phyloP scores from a whole-genome alignment of 1,140 invertebrate species.

The Aphelenchoides besseyi region DNA sequence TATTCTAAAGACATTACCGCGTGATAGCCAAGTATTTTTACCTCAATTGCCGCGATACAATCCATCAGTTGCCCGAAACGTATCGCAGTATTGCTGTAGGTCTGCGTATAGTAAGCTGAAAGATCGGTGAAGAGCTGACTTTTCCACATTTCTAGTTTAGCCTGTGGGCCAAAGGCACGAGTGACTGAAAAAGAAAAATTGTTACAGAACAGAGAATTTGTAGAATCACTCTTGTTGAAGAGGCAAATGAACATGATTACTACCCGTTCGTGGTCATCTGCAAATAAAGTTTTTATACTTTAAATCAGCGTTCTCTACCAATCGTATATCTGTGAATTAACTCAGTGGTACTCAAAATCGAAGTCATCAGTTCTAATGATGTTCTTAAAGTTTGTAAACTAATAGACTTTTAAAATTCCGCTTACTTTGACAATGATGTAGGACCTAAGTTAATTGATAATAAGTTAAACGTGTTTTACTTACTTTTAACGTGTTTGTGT shows the following conservation, averaged over 20 bases:
- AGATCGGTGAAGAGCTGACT: not conserved
- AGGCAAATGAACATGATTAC: not conserved
- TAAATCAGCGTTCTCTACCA: too few relatives aligned
- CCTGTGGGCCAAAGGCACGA: not conserved
- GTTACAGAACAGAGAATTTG: not conserved
- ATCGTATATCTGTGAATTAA: not conserved
- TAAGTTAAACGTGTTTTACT: not conserved
- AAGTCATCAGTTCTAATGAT: not conserved
- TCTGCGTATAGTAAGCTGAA: not conserved
- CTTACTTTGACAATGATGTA: too few relatives aligned
- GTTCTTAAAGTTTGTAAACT: too few relatives aligned
- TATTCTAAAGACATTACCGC: not conserved
- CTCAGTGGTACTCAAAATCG: not conserved
- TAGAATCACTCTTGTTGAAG: not conserved
- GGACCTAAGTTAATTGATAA: too few relatives aligned
- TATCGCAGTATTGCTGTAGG: not conserved
- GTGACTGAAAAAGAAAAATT: not conserved
- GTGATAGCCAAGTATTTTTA: not conserved
- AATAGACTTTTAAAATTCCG: not conserved
- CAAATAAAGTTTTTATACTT: too few relatives aligned
- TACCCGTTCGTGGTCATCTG: not conserved
- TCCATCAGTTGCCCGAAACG: slow-evolving; percentile 4
- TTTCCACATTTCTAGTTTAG: not conserved
- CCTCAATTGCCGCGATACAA: not conserved
- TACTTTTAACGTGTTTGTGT: not conserved